Evolutionary conservation across 1,140 invertebrate genomes (phyloP).

Genomic region (Antheraea mylitta): DNA sequence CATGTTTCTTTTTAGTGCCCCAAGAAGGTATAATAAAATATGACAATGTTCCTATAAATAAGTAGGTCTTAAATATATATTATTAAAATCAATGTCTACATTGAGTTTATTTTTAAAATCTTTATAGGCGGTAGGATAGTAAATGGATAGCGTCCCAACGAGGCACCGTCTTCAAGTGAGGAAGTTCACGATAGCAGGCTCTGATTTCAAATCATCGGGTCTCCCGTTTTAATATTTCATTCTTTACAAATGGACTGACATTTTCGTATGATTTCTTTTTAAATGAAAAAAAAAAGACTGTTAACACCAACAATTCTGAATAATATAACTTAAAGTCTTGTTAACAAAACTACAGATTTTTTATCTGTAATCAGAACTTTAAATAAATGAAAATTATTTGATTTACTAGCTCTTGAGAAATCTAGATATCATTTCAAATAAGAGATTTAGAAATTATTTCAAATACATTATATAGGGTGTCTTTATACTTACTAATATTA

Average conservation of each 20-base stretch:
- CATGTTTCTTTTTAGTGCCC: no score
- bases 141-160: conserved; percentile 17
- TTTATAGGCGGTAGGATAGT: neutral
- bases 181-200: conserved; percentile 33
- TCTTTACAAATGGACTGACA: conserved; percentile 49
- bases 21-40: no score
- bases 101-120: neutral
- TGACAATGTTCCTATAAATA: no score
- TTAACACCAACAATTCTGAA: conserved; percentile 21
- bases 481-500: no score
- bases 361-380: no score
- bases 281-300: conserved; percentile 38
- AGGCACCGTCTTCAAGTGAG: conserved; percentile 30
- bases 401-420: no score
- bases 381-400: no score
- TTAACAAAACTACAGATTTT: neutral
- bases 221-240: conserved; percentile 47
- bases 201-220: conserved; percentile 46
- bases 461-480: no score
- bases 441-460: no score
- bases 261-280: conserved; percentile 38
- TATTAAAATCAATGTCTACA: no score
- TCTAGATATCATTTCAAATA: no score
- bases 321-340: neutral
- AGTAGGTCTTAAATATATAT: no score